Evolutionary conservation across 1,140 invertebrate species (phyloP), one percentile per base, ranked within the genome.

Genomic region (Drosophila paulistorum): DNA sequence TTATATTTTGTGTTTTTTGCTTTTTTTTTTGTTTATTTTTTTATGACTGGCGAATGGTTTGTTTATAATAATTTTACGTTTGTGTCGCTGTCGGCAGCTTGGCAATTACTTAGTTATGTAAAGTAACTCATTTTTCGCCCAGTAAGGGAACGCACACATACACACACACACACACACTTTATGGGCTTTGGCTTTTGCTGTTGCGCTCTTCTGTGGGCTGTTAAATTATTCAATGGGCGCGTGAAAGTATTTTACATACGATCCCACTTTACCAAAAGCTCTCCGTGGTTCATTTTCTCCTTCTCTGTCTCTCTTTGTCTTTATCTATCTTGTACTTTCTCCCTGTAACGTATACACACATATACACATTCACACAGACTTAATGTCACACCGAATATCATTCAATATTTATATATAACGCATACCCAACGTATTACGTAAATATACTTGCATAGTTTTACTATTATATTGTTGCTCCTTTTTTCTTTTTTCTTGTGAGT

Each of bases 21-120:
- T 26, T 65, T 23, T 35, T 65, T 37, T 20, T 39, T 45, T 42
- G 26, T 41, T 30, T 37, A 33, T 37, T 42, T 41, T 74, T 77
- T 77, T 77, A 77, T 67, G 74, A 77, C 66, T 77, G 74, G 17
- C 74, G 67, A 77, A 77, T 77, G 74, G 74, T 77, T 77, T 77
- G 74, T 77, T 77, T 77, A 77, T 77, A 77, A 77, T 77, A 77
- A 77, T 77, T 77, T 77, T 77, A 77, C 74, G 74, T 77, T 77
- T 77, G 61, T 77, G 74, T 65, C 74, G 74, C 74, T 70, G 66
- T 62, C 66, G 66, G 74, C 74, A 20, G 74, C 67, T 58, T 77
- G 74, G 57, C 74, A 77, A 77, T 77, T 77, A 77, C 74, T 77
- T 77, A 77, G 74, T 77, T 77, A 77, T 77, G 74, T 77, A 77